Evolutionary conservation across 2,888 invertebrate genomes (phyloP).

Genomic region (Mesoligia furuncula): DNA sequence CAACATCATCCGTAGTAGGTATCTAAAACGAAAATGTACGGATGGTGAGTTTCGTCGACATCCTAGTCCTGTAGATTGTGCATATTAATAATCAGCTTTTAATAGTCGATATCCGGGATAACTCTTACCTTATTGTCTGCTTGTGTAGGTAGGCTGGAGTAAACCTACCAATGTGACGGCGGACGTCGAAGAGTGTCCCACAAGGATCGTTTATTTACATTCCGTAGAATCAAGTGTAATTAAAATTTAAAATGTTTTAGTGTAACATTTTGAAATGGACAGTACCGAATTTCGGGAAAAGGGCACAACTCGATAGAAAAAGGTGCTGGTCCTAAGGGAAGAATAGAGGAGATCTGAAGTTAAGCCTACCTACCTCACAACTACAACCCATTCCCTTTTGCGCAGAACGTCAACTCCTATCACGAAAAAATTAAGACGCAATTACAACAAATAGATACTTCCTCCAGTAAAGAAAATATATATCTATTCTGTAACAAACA

Average conservation of each 20-base stretch:
- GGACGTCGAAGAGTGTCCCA: constrained; percentile 20
- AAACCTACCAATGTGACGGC: constrained; percentile 3
- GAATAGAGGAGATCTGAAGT: background rate
- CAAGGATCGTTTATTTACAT: constrained; percentile 27
- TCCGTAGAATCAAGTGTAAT: constrained; percentile 19
- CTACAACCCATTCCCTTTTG: background rate
- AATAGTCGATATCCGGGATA: background rate
- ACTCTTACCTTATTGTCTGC: background rate
- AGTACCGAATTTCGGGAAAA: background rate
- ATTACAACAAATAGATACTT: background rate
- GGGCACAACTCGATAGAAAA: background rate
- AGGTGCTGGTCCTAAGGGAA: background rate
- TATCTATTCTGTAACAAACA: background rate
- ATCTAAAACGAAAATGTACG: background rate
- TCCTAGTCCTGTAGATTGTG: background rate
- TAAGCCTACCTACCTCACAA: background rate
- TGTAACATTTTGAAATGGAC: background rate
- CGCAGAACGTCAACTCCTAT: background rate
- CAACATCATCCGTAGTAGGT: background rate
- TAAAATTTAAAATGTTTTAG: background rate
- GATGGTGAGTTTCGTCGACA: too few species aligned
- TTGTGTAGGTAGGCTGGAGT: constrained; percentile 12
- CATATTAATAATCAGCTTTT: background rate
- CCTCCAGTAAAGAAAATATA: background rate
- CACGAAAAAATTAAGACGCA: background rate